Base-by-base conservation (phyloP, 2,888 invertebrate species). In the Pterostichus niger region DNA sequence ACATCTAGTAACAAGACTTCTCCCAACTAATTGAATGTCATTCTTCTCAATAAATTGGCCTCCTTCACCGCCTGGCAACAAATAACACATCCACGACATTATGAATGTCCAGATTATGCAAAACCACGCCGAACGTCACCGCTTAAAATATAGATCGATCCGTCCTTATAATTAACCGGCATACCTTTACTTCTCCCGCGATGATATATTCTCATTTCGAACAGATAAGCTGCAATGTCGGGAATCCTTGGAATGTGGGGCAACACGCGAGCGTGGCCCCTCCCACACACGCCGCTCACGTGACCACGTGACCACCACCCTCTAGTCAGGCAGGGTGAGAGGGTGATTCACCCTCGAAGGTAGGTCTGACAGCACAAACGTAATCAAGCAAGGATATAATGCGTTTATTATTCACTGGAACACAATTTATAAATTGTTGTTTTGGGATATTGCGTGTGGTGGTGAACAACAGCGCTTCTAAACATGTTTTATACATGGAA, bases 361-460 rank as follows among this genome's bases (percentile, higher is more conserved):
- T 59, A 24, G 31, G 59, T 59, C 59, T 59, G 17, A 59, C 59
- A 59, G 9, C 40, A 40, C 59, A 33, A 44, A 71, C 71, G 44
- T 82, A 82, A 82, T 82, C 61, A 83, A 83, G 35, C 13, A 35
- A 46, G 6, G 68, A 52, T 54, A 77, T 83, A 83, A 83, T 83
- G 77, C 76, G 64, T 83, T 83, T 83, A 83, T 83, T 83, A 83
- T 83, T 77, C 83, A 46, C 11, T 40, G 46, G 59, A 83, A 61
- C 49, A 61, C 61, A 77, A 68, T 83, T 83, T 77, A 83, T 83
- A 76, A 64, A 83, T 83, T 83, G 61, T 40, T 83, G 61, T 73
- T 73, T 80, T 73, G 82, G 71, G 64, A 46, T 79, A 49, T 59
- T 73, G 75, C 76, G 75, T 40, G 68, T 6, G 9, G 46, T 44